Evolutionary conservation across 2,888 invertebrate species (phyloP).

Genomic region (Synergus japonicus): DNA sequence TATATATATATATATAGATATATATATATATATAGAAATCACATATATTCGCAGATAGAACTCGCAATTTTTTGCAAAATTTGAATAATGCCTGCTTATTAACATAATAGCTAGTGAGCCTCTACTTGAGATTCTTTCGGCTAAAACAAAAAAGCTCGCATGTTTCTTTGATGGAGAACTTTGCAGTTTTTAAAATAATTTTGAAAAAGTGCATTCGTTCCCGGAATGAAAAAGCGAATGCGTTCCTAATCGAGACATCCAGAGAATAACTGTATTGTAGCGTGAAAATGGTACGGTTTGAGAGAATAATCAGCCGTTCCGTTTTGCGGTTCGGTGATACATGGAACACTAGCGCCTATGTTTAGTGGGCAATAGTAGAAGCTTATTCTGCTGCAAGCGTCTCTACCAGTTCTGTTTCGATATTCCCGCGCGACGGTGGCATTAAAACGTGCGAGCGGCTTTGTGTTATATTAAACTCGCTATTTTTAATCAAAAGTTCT

Average conservation of each 20-base stretch:
- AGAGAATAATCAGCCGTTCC: conserved; percentile 18
- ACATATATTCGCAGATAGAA: too few species aligned
- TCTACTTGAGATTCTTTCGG: neutral
- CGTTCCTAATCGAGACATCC: conserved; percentile 21
- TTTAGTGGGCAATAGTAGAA: conserved; percentile 50
- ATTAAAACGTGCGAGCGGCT: conserved; percentile 40
- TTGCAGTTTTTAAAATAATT: neutral
- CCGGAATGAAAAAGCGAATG: neutral
- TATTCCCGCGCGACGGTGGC: conserved; percentile 72
- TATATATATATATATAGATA: too few species aligned
- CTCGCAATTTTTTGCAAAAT: too few species aligned
- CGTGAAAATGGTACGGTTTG: conserved; percentile 28
- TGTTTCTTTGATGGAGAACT: too few species aligned
- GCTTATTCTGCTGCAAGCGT: conserved; percentile 45
- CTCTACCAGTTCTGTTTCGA: conserved; percentile 73
- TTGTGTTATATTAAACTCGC: neutral
- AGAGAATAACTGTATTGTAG: conserved; percentile 30
- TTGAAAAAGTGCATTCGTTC: neutral
- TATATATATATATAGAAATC: too few species aligned
- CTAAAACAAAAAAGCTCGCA: neutral
- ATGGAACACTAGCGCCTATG: conserved; percentile 53
- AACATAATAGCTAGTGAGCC: too few species aligned
- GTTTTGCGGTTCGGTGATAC: neutral
- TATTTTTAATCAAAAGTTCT: neutral
- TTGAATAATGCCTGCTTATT: too few species aligned